A percentile compares a stretch with the other conserved stretches of the same genome.
These are phyloP conservation scores for Onychomys leucogaster DNA, from an alignment of 2,797 vertebrate species.

Conservation along the genomic window DNA sequence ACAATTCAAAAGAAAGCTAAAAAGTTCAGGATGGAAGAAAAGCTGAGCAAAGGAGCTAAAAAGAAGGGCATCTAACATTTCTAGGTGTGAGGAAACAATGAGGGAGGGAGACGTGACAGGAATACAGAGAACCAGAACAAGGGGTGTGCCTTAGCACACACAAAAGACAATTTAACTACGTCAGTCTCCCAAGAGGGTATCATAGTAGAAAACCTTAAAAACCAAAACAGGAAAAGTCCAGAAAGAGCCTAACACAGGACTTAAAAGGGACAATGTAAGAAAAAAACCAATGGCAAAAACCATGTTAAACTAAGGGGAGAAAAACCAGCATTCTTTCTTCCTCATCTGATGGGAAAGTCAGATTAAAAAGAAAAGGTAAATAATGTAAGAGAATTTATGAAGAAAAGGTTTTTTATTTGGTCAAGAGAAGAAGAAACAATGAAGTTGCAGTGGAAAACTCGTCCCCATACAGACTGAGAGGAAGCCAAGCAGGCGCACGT, in stretches of 20 bases:
- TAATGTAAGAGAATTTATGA: conserved; percentile 16
- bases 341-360: neutral
- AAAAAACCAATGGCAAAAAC: conserved; percentile 44
- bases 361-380: neutral
- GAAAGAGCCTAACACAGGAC: neutral
- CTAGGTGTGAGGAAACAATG: neutral
- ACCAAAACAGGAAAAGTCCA: neutral
- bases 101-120: neutral
- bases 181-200: neutral
- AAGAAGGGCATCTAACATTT: conserved; percentile 5
- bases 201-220: neutral
- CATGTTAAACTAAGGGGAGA: conserved; percentile 19
- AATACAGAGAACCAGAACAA: conserved; percentile 34
- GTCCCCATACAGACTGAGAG: neutral
- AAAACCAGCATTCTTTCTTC: conserved; percentile 33
- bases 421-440: neutral
- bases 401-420: neutral
- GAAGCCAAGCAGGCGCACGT: neutral
- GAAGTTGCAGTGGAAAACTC: conserved; percentile 51
- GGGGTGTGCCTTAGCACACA: conserved; percentile 15
- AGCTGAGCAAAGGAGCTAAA: conserved; percentile 33
- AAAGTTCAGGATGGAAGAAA: conserved; percentile 19
- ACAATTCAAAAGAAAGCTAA: neutral
- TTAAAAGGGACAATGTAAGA: conserved; percentile 46
- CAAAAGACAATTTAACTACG: conserved; percentile 37